Base-by-base conservation (phyloP, 2,888 invertebrate genomes). In the Heliconius sara region DNA sequence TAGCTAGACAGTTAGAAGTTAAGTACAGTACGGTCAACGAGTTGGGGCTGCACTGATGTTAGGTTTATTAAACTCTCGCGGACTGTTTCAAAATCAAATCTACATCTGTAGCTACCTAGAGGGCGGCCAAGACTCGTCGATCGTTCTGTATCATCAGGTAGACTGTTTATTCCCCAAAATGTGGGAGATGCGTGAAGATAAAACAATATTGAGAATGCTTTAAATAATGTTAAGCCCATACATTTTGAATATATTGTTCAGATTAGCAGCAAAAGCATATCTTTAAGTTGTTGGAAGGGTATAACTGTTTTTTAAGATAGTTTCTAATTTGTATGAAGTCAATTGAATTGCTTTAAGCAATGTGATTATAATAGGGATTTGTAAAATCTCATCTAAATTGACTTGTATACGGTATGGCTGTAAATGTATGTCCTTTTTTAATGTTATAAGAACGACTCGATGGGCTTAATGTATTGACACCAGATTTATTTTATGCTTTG, bases 291-390 rank as follows among this genome's bases (percentile, higher is more conserved):
- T 68, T 43, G 43, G 13, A 68, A 43, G 43, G 68, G 25, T 68
- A 3, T 43, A 68, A 43, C 43, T 43, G n/a, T 68, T 68, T 68
- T 67, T 10, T 68, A 43, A n/a, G n/a, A 68, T 68, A 68, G n/a
- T 43, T 43, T 22, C n/a, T 43, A 70, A 43, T 47, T 43, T 47
- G 39, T 68, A 43, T 43, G 43, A 19, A 70, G 70, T 43, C 70
- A 70, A 70, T 70, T 43, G 43, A 43, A 43, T 70, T 70, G 73
- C 73, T 73, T 6, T 34, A 73, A 73, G 60, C 73, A 60, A 70
- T 60, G 57, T 60, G 13, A 57, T 52, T 34, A 4, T 60, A 60
- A 34, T n/a, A 34, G n/a, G 34, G 73, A 60, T 73, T 73, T 73
- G 25, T 60, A 39, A 73, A 73, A n/a, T 73, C 73, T n/a, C 19